Evolutionary conservation across 2,888 invertebrate genomes (phyloP).

Genomic region (Choristoneura rosaceana): DNA sequence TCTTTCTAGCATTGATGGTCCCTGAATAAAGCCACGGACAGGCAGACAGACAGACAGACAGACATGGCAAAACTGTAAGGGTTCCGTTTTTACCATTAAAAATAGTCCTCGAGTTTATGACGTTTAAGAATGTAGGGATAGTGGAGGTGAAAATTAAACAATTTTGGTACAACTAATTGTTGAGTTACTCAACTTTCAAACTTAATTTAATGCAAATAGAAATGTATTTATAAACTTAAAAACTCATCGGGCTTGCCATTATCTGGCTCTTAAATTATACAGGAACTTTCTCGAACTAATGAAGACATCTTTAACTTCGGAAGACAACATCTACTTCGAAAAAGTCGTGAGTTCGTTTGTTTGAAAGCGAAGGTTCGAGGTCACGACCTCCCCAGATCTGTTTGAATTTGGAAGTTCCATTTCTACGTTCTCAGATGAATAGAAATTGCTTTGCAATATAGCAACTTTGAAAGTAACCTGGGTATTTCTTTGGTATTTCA

Average conservation of each 20-base stretch:
- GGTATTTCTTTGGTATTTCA: background rate
- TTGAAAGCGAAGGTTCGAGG: conserved; percentile 24
- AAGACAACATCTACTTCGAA: conserved; percentile 6
- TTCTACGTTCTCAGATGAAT: conserved; percentile 11
- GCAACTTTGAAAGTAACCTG: background rate
- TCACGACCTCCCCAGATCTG: conserved; percentile 18
- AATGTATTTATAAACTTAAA: background rate
- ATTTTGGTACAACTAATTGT: too few species aligned
- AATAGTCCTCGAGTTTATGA: too few species aligned
- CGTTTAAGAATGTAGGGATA: too few species aligned
- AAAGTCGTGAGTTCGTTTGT: conserved; percentile 24
- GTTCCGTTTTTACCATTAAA: too few species aligned
- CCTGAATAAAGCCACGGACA: too few species aligned
- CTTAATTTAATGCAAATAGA: background rate
- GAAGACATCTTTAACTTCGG: conserved; percentile 6
- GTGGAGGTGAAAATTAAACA: too few species aligned
- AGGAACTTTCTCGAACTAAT: conserved; percentile 8
- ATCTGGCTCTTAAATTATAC: background rate
- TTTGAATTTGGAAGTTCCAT: conserved; percentile 16
- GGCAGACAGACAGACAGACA: too few species aligned
- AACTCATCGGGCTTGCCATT: background rate
- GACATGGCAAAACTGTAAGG: too few species aligned
- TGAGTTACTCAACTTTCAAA: too few species aligned
- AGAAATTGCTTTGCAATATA: background rate
- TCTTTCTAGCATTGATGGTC: too few species aligned